Base-by-base conservation (phyloP, 2,888 invertebrate genomes). In the Geophilus truncorum region DNA sequence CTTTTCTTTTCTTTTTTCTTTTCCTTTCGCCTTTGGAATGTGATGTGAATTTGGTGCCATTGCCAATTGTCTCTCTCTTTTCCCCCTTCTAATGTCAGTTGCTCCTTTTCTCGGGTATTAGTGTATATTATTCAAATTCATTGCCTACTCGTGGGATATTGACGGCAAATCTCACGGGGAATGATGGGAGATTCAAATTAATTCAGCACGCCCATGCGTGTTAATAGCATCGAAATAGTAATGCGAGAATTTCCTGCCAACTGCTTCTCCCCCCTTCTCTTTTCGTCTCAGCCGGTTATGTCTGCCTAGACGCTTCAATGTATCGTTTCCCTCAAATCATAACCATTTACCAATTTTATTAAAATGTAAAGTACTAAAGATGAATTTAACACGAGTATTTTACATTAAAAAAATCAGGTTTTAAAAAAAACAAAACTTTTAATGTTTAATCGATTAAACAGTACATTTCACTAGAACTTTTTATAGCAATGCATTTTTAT, bases 121-220 rank as follows among this genome's bases (percentile, higher is more conserved):
- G 70, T 70, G 70, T 70, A 70, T 70, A 70, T 70, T 70, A 70
- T 70, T 70, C 70, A 28, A 70, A 70, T 70, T 70, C 70, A 70
- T 70, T 70, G 70, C 70, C 70, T 70, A 70, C 70, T 70, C 70
- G 70, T 70, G 70, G 70, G 70, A 70, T 70, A 70, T 70, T 70
- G 70, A 70, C 70, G 70, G 70, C 70, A 70, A 70, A 70, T 70
- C 70, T 70, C 70, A 70, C 70, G 70, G 70, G 70, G 70, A 70
- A 70, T 70, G 70, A 70, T 70, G 70, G 70, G 70, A 70, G 70
- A 70, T 70, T 70, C 70, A 70, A 70, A 70, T 70, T 70, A 70
- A 70, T 70, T 70, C 70, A 70, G 70, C 70, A 70, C 70, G 70
- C 70, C 70, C 70, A 70, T 28, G 70, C 70, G 70, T 70, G 70